A percentile compares a stretch with the other conserved stretches of the same genome.
phyloP scores from a whole-genome alignment of 92 coral and sea anemone genomes.

The Epizoanthus illoricatus region DNA sequence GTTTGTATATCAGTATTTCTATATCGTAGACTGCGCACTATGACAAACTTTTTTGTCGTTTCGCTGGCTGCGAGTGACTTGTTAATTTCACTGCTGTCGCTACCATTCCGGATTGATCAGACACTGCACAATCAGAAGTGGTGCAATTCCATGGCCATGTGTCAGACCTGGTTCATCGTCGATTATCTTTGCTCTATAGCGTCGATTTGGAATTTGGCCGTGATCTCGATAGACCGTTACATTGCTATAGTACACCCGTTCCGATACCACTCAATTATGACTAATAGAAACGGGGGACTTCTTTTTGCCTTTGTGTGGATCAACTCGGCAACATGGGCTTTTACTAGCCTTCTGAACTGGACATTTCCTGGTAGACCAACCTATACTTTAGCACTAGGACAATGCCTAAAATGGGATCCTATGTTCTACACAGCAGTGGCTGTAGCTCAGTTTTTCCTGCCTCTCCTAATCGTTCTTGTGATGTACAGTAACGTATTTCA shows the following conservation, averaged over 20 bases:
- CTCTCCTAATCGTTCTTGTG: conserved; percentile 68
- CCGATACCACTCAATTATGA: conserved; percentile 41
- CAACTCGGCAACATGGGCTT: conserved; percentile 45
- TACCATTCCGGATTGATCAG: conserved; percentile 53
- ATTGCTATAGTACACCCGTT: conserved; percentile 55
- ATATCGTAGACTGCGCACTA: conserved; percentile 45
- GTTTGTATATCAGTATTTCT: conserved; percentile 42
- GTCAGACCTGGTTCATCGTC: conserved; percentile 52
- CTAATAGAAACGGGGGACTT: conserved; percentile 30
- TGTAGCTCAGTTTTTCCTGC: conserved; percentile 63
- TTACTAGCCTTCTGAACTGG: conserved; percentile 52
- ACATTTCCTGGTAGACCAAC: conserved; percentile 38
- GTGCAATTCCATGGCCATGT: conserved; percentile 43
- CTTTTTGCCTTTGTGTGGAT: conserved; percentile 41
- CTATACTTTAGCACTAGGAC: neutral
- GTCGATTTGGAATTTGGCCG: conserved; percentile 55
- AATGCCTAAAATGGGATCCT: conserved; percentile 60
- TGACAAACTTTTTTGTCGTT: conserved; percentile 53
- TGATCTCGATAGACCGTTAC: conserved; percentile 50
- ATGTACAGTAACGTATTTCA: conserved; percentile 81
- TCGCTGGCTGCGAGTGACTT: conserved; percentile 52
- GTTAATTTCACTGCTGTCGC: conserved; percentile 38
- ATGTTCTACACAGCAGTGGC: conserved; percentile 75
- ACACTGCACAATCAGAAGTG: conserved; percentile 42
- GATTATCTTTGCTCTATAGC: conserved; percentile 48